Evolutionary conservation across 1,140 invertebrate genomes (phyloP).

Genomic region (Tachypleus tridentatus): DNA sequence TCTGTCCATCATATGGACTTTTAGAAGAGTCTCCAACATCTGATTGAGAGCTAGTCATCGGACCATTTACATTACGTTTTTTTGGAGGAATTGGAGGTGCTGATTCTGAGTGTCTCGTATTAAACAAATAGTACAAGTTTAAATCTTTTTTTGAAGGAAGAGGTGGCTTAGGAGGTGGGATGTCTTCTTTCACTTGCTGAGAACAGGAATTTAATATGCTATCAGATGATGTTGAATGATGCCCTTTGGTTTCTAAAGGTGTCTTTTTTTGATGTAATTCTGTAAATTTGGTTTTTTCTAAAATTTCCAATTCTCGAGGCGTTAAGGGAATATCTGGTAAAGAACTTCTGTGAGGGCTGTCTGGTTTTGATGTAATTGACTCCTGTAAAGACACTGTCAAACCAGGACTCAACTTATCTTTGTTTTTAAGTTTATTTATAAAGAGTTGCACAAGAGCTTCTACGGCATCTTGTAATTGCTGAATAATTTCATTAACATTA

Average conservation of each 20-base stretch:
- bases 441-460: too few relatives aligned
- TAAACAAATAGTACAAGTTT: too few relatives aligned
- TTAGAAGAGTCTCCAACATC: neutral
- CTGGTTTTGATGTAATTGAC: too few relatives aligned
- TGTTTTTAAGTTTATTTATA: too few relatives aligned
- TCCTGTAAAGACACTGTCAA: too few relatives aligned
- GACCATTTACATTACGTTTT: constrained; percentile 35
- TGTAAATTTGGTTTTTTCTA: constrained; percentile 30
- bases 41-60: neutral
- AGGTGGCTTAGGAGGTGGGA: constrained; percentile 73
- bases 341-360: too few relatives aligned
- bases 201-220: constrained; percentile 14
- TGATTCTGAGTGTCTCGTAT: constrained; percentile 38
- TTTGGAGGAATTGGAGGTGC: constrained; percentile 66
- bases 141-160: constrained; percentile 41
- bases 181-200: neutral
- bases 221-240: constrained; percentile 22
- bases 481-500: too few relatives aligned
- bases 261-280: neutral
- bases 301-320: constrained; percentile 34
- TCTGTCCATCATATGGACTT: neutral
- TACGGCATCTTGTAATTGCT: too few relatives aligned
- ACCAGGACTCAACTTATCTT: too few relatives aligned
- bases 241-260: neutral
- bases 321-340: constrained; percentile 36